A percentile compares a stretch with the other conserved stretches of the same genome.
Evolutionary conservation across 1,140 invertebrate species (phyloP).

Genomic region (Cyrtorhinus lividipennis): DNA sequence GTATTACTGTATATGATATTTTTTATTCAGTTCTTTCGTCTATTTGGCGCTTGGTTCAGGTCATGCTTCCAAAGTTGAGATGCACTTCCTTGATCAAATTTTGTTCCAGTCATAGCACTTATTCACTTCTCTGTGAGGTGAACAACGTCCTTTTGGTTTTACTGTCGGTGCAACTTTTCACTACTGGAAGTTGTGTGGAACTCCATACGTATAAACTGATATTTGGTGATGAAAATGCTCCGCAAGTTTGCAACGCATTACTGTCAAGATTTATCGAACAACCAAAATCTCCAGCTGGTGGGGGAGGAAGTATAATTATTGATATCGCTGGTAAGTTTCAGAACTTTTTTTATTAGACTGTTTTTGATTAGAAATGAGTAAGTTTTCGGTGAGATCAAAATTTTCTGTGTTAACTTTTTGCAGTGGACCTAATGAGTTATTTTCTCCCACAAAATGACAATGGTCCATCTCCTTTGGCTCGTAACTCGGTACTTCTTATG

Average conservation of each 20-base stretch:
- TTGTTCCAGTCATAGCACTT: conserved; percentile 65
- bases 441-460: conserved; percentile 42
- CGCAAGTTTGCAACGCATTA: conserved; percentile 59
- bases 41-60: no score
- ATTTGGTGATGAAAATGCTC: conserved; percentile 48
- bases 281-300: conserved; percentile 51
- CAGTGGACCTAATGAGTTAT: conserved; percentile 70
- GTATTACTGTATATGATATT: no score
- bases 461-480: conserved; percentile 51
- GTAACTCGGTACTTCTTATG: conserved; percentile 74
- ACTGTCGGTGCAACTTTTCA: conserved; percentile 77
- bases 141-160: conserved; percentile 74
- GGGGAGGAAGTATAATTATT: conserved; percentile 65
- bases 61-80: no score
- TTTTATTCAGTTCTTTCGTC: no score
- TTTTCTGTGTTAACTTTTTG: conserved; percentile 26
- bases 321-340: conserved; percentile 55
- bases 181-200: conserved; percentile 46
- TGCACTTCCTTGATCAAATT: no score
- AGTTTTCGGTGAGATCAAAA: neutral
- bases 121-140: conserved; percentile 73
- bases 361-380: conserved; percentile 4
- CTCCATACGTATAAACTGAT: conserved; percentile 44
- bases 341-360: neutral
- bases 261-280: conserved; percentile 65